Evolutionary conservation across 2,797 vertebrate genomes (phyloP), one percentile per base, ranked within the genome.

Genomic region (Macrochelys suwanniensis): DNA sequence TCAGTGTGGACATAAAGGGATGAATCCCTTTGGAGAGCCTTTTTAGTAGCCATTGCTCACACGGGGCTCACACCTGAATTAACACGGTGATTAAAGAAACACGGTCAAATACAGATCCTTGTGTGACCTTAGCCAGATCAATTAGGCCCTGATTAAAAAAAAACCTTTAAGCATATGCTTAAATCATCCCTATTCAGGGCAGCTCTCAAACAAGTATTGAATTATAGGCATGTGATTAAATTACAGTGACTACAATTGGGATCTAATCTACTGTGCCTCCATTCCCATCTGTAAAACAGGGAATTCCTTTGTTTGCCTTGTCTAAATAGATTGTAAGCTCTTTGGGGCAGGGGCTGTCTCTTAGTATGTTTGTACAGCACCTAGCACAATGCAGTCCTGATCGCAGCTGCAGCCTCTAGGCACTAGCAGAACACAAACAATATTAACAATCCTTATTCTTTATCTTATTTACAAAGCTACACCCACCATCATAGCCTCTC

Each of bases 401-500:
- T 42, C 16, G 80, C 45, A 31, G 28, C 51, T 17, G 45, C 61
- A 80, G 7, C n/a, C 0, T 5, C 33, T 0, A 82, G 49, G 11
- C 2, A 25, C 5, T 7, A 50, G 68, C 21, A 59, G 25, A 68
- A 53, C 76, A 11, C 5, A 1, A 7, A 15, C 12, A 53, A 17
- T 5, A 5, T 31, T 1, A 17, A 65, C 61, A 9, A 65, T 16
- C 15, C 31, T 65, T 19, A n/a, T 17, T 5, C 16, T 61, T 33
- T 61, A 33, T 65, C 16, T n/a, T 33, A n/a, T 65, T n/a, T 65
- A n/a, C 61, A 65, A 65, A n/a, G 16, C 0, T 1, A 26, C 49
- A 65, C 19, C 51, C 5, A 0, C 1, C 0, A 0, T 3, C 37
- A 8, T 2, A 1, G 53, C 71, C 12, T 53, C 9, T 26, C 81